Conservation (phyloP, 2,888 invertebrate genomes). For the Cryptocephalus moraei region DNA sequence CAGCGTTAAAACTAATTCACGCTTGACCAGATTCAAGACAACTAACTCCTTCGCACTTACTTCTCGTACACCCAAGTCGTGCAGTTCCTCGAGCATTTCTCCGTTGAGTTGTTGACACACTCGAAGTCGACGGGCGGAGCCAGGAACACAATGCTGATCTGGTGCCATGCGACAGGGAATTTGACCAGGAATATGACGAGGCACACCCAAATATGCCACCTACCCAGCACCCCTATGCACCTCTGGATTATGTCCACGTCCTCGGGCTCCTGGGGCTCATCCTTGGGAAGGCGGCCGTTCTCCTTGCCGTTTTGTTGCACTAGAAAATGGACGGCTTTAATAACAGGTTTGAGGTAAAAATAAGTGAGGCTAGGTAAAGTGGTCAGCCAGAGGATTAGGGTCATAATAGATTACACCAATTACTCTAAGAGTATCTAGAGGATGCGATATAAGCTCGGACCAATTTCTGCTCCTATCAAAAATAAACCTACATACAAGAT, state of each 20-base stretch:
- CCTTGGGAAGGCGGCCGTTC: not conserved
- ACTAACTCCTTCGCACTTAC: slow-evolving; percentile 26
- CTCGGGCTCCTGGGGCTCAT: too few relatives aligned
- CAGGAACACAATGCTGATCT: slow-evolving; percentile 66
- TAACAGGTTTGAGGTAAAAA: not conserved
- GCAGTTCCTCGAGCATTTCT: slow-evolving; percentile 48
- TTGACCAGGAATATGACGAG: slow-evolving; percentile 51
- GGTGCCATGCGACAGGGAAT: slow-evolving; percentile 74
- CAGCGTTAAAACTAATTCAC: too few relatives aligned
- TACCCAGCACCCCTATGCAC: slow-evolving; percentile 61
- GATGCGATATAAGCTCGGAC: too few relatives aligned
- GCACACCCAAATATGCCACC: slow-evolving; percentile 66
- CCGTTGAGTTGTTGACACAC: slow-evolving; percentile 34
- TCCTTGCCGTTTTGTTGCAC: slow-evolving; percentile 14
- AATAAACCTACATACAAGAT: too few relatives aligned
- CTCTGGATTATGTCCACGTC: slow-evolving; percentile 53
- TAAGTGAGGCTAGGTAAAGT: too few relatives aligned
- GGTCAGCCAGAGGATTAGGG: too few relatives aligned
- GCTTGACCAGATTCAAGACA: too few relatives aligned
- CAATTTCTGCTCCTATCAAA: too few relatives aligned
- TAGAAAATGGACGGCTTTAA: slow-evolving; percentile 2
- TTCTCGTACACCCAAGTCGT: slow-evolving; percentile 50
- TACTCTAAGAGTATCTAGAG: too few relatives aligned
- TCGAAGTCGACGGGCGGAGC: slow-evolving; percentile 55
- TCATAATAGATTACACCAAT: too few relatives aligned